Base-by-base conservation (phyloP, 2,113 vertebrate species). In the Ramphastos sulfuratus region DNA sequence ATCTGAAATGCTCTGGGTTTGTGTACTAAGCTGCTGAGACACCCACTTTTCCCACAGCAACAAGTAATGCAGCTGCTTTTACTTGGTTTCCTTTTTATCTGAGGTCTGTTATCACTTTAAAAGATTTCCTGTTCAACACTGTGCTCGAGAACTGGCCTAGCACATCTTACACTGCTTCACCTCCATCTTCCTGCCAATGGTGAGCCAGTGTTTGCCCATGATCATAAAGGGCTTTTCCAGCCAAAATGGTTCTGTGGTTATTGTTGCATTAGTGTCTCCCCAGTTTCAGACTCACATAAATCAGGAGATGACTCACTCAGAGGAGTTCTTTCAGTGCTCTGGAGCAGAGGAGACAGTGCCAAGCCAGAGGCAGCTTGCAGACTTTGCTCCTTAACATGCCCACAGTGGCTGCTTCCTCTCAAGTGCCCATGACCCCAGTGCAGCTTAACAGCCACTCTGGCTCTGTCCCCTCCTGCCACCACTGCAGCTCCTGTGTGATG, bases 371-470 rank as follows among this genome's bases (percentile, higher is more conserved):
- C 67, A 80, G 21, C 52, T 73, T 37, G 27, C 46, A 37, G 67
- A 13, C 35, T 73, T 66, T 76, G 24, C 60, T 85, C 64, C 59
- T 65, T 27, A 54, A 8, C 3, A 0, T 0, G 2, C 42, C 54
- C 12, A 23, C 8, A 33, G 31, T 0, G 0, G 69, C 60, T 6
- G 46, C 13, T 37, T 42, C 54, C 73, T 30, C 81, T 39, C 8
- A 39, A 44, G 27, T 28, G 30, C 24, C 37, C 0, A 0, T 4
- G 60, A 25, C 23, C 23, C 23, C 50, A 52, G 50, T 2, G 25
- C 16, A 23, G 56, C 30, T 35, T 12, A 56, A 35, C 33, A 65
- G 31, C 75, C 55, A 25, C 71, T 69, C 8, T 1, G 2, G 10
- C 39, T 63, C 75, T 63, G 66, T 63, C 54, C 58, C 58, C 82